Base-by-base conservation (phyloP, 2,113 vertebrate genomes). In the Petroica traversi region DNA sequence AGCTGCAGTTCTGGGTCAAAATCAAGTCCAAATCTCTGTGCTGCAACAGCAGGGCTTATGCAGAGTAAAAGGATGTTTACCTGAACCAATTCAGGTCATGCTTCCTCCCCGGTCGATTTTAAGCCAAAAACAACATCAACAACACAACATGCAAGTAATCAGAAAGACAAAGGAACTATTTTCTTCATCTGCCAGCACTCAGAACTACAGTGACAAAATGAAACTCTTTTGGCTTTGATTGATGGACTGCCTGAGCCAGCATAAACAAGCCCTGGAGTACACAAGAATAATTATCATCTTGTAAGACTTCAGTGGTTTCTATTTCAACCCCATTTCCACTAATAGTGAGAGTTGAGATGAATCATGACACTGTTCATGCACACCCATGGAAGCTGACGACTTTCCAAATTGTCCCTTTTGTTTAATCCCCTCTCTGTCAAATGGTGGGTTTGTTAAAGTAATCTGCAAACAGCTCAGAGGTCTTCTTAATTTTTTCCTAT, bases 101-200 rank as follows among this genome's bases (percentile, higher is more conserved):
- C 46, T 89, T 94, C 46, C 28, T 87, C 61, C 49, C 49, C 63
- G 75, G 2, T 10, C 89, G 83, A 88, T 89, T 91, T 94, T 52
- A 94, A 93, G 90, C 87, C 97, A 95, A 74, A 86, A 95, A 12
- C 48, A 88, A 80, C 82, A 92, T 49, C 90, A 95, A 83, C 68
- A 95, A 90, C 12, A 10, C 0, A 16, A 93, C 86, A 89, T 19
- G 40, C 29, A 73, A 92, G 63, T 54, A 83, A 76, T 71, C 73
- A 87, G 62, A 61, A 73, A 71, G 93, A 97, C 83, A 95, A 96
- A 94, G 75, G 82, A 94, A 85, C 71, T 83, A 51, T 83, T 95
- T 92, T 89, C 51, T 77, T 94, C 28, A 68, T 92, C 77, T 88
- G 92, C 71, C 63, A 74, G 81, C 73, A 48, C 66, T 82, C 73